Evolutionary conservation across 2,888 invertebrate genomes (phyloP).

Genomic region (Chromoteleia sp.): DNA sequence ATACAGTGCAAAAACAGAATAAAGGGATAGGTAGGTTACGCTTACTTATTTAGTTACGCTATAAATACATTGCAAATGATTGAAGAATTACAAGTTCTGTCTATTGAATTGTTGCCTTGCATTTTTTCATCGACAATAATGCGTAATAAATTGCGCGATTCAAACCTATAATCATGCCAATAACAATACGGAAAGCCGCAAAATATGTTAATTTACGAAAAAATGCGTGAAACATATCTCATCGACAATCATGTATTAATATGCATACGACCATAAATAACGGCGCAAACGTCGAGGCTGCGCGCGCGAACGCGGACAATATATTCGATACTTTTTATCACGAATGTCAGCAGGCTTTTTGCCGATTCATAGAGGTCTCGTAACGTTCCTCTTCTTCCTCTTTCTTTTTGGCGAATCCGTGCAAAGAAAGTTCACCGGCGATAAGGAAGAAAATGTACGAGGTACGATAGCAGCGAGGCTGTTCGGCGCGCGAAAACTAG

Average conservation of each 20-base stretch:
- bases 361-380: conserved; percentile 57
- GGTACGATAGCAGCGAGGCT: conserved; percentile 60
- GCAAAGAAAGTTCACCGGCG: conserved; percentile 67
- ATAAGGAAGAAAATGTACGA: conserved; percentile 70
- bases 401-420: conserved; percentile 65
- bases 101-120: neutral
- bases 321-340: conserved; percentile 67
- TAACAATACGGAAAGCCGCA: conserved; percentile 50
- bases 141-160: conserved; percentile 39
- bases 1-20: too few species aligned
- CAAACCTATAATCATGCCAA: conserved; percentile 51
- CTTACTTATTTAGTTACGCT: too few species aligned
- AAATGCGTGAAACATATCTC: conserved; percentile 54
- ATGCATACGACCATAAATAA: conserved; percentile 65
- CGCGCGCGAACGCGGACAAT: conserved; percentile 52
- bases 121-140: conserved; percentile 14
- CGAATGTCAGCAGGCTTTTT: conserved; percentile 63
- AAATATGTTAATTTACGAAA: conserved; percentile 61
- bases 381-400: conserved; percentile 65
- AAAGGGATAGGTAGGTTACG: too few species aligned
- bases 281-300: conserved; percentile 28
- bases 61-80: too few species aligned
- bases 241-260: conserved; percentile 64
- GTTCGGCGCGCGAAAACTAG: conserved; percentile 62
- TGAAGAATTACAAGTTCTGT: neutral